Evolutionary conservation across 2,113 vertebrate genomes (phyloP).

Genomic region (Pampusana beccarii): DNA sequence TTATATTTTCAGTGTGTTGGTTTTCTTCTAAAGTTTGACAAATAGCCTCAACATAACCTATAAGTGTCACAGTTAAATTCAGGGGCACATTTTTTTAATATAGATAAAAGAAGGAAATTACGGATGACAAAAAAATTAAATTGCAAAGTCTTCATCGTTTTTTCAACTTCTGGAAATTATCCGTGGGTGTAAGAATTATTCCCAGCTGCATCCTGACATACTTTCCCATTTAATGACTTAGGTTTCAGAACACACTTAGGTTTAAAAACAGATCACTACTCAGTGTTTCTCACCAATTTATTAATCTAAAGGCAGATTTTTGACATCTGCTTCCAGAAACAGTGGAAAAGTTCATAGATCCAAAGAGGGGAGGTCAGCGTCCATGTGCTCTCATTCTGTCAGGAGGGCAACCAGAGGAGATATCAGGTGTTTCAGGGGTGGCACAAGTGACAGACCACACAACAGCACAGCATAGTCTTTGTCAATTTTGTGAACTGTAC

Average conservation of each 20-base stretch:
- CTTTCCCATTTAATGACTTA: background rate
- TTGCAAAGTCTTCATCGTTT: background rate
- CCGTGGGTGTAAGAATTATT: background rate
- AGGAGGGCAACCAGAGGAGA: background rate
- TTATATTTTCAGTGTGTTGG: background rate
- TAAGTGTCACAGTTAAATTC: background rate
- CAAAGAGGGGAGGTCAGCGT: fast-evolving
- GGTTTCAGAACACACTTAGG: background rate
- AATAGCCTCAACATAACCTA: background rate
- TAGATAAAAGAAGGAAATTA: background rate
- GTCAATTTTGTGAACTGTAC: background rate
- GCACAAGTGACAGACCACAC: background rate
- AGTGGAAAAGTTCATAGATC: background rate
- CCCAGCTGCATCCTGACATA: background rate
- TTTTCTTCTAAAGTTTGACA: background rate
- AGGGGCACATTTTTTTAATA: background rate
- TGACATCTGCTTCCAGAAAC: background rate
- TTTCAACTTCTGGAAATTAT: background rate
- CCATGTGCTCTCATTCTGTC: background rate
- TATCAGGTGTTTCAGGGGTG: background rate
- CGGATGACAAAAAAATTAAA: background rate
- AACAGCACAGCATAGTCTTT: background rate
- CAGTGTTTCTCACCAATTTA: background rate
- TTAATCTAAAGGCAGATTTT: background rate
- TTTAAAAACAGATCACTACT: background rate